Evolutionary conservation across 1,140 invertebrate species (phyloP).

Genomic region (Scaptomyza hsui): DNA sequence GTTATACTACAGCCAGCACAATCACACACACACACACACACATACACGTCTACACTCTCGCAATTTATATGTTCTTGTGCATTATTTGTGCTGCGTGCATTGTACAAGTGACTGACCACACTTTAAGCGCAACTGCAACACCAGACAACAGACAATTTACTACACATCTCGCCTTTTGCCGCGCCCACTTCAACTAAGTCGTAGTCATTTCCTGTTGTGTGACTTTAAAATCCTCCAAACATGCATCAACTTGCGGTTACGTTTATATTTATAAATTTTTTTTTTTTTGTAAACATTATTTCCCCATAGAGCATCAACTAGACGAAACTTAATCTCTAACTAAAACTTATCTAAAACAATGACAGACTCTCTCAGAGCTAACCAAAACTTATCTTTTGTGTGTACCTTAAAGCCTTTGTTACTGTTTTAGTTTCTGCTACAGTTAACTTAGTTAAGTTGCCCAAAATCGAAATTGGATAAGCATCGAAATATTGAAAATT

Average conservation of each 20-base stretch:
- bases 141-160: slow-evolving; percentile 1
- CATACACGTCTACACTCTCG: not conserved
- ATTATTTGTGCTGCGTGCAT: slow-evolving; percentile 55
- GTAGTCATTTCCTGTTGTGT: slow-evolving; percentile 37
- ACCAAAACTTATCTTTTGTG: too few relatives aligned
- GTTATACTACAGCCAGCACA: slow-evolving; percentile 51
- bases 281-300: not conserved
- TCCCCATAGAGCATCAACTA: not conserved
- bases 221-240: slow-evolving; percentile 1
- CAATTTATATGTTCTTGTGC: slow-evolving; percentile 64
- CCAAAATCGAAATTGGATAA: not conserved
- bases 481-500: not conserved
- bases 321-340: too few relatives aligned
- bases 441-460: not conserved
- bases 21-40: slow-evolving; percentile 20
- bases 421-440: not conserved
- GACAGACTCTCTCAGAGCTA: too few relatives aligned
- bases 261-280: not conserved
- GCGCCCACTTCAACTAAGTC: not conserved
- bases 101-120: slow-evolving; percentile 38
- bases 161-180: not conserved
- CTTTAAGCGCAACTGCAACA: slow-evolving; percentile 30
- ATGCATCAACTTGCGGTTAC: slow-evolving; percentile 16
- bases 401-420: too few relatives aligned
- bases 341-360: too few relatives aligned